Evolutionary conservation across 1,140 invertebrate genomes (phyloP), one percentile per base, ranked within the genome.

Genomic region (Hetaerina americana): DNA sequence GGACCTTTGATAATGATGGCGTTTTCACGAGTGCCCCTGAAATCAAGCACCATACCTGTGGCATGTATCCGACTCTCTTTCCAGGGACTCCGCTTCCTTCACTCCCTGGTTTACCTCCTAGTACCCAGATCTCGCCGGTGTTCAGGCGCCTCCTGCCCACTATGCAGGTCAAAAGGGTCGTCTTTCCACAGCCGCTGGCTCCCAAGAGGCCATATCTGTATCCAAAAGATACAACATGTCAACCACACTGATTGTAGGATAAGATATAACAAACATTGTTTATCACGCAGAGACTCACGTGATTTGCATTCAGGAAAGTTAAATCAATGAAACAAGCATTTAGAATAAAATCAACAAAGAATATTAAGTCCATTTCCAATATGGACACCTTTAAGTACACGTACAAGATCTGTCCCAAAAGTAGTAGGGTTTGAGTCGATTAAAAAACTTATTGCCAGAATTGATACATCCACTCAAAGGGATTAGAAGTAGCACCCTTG

Each of bases 41-140:
- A n/a, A n/a, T n/a, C n/a, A n/a, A n/a, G n/a, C n/a, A n/a, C n/a
- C n/a, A n/a, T 78, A 88, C 86, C 81, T 88, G 88, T 0, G 92
- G 93, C 93, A 95, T 95, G 76, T 93, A 95, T 12, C 91, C 91
- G 0, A 92, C 87, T n/a, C 87, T 79, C 0, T 88, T 86, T 6
- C 82, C 82, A 8, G 82, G 82, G n/a, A 84, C 76, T 22, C 79
- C 79, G 31, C 76, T 75, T 18, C 74, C 76, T 10, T 72, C 70
- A n/a, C 78, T 75, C 6, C 81, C 80, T 10, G 82, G 81, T 3
- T 71, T 71, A 70, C 74, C 76, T 1, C 82, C 82, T 72, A 80
- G 81, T 12, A 84, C 76, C 22, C 72, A 72, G 12, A 84, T 77
- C n/a, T 75, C 72, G 8, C 82, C 82, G 5, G 71, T 73, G 49